Evolutionary conservation across 2,797 vertebrate genomes (phyloP), one percentile per base, ranked within the genome.

Genomic region (Sparus aurata): DNA sequence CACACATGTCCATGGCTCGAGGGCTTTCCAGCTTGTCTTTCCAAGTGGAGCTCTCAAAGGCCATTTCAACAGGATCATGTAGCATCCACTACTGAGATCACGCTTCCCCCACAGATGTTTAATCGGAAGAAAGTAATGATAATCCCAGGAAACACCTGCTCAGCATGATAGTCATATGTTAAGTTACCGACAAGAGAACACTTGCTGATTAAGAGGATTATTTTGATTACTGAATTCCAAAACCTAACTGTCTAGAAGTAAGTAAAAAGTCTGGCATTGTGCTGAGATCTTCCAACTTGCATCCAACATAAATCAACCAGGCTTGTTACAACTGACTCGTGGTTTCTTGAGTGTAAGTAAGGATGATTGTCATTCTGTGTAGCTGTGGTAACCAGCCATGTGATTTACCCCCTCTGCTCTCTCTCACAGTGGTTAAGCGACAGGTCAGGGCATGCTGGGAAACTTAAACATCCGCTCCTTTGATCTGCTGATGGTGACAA

Each of bases 401-500:
- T 82, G 79, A 89, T 76, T 69, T 22, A 16, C 69, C 41, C 62
- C 72, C 43, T 12, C 43, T 61, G 16, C 5, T 59, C 20, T 50
- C 66, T 45, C 27, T 54, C 54, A 49, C 25, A 41, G 61, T 12
- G 67, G 77, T 72, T 78, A 66, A 76, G 58, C 15, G 71, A 76
- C 89, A 69, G 80, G 85, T 87, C 83, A 60, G 80, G 73, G 64
- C 91, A 77, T 79, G 89, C 87, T 80, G 82, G 73, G 87, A 81
- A 87, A 77, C 73, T 20, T 27, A 47, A 79, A 77, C 62, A 73
- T 68, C 72, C 5, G 20, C 53, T 57, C 4, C 85, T 91, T 91
- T 91, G 83, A 91, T 90, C 89, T 81, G 69, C 77, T 79, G 50
- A 78, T 66, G 80, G 77, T 53, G 87, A 85, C 74, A 82, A 86